These are phyloP conservation scores for Hozukius guyotensis DNA, from an alignment of 2,797 vertebrate species.

Conservation along the genomic window DNA sequence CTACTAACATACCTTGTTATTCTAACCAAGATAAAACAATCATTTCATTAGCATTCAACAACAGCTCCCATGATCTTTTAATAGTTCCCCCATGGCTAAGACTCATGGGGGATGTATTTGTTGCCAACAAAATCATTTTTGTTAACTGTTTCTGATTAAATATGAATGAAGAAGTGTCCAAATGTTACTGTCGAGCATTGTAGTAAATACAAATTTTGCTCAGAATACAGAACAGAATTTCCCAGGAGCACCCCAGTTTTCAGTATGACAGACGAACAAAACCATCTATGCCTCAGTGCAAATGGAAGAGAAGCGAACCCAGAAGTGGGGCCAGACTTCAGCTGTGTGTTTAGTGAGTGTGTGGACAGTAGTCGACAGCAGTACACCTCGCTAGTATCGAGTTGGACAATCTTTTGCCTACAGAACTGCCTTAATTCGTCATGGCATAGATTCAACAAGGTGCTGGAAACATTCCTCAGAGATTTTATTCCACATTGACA, in stretches of 20 bases:
- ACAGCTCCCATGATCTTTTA: neutral
- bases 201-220: neutral
- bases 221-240: neutral
- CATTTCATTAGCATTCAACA: neutral
- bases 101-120: neutral
- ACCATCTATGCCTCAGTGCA: neutral
- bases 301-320: neutral
- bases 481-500: slow-evolving; percentile 20
- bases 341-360: neutral
- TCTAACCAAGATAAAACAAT: neutral
- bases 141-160: neutral
- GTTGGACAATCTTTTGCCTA: neutral
- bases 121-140: neutral
- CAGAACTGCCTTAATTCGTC: neutral
- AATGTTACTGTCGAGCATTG: neutral
- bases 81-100: neutral
- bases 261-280: neutral
- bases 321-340: neutral
- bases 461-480: slow-evolving; percentile 15
- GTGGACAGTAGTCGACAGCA: neutral
- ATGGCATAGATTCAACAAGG: neutral
- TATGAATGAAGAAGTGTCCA: neutral
- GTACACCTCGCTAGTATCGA: too few species aligned
- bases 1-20: neutral
- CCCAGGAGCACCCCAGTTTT: neutral